phyloP scores from a whole-genome alignment of 1,140 invertebrate species.

The Camponotus floridanus region DNA sequence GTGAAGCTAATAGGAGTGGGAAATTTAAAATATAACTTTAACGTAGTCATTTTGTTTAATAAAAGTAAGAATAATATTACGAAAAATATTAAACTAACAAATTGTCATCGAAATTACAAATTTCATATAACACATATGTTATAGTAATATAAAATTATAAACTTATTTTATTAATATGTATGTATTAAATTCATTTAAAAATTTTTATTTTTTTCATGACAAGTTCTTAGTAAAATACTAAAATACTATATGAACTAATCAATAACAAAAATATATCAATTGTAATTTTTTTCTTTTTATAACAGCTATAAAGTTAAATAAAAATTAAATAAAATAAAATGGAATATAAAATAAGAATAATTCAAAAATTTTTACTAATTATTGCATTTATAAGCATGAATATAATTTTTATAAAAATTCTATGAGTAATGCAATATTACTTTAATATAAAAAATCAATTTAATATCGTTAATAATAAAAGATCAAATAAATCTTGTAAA shows the following conservation, averaged over 20 bases:
- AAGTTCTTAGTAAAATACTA: not conserved
- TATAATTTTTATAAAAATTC: not conserved
- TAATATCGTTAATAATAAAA: not conserved
- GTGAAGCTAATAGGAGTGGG: conserved; percentile 69
- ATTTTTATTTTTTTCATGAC: not conserved
- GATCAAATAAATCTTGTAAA: not conserved
- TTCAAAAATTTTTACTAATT: not conserved
- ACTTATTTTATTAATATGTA: not conserved
- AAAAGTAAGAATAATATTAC: not conserved
- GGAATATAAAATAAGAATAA: not conserved
- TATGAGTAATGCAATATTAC: not conserved
- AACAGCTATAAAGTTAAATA: not conserved
- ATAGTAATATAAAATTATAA: not conserved
- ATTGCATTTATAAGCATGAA: not conserved
- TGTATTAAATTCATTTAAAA: not conserved
- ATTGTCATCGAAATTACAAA: not conserved
- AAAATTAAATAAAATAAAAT: not conserved
- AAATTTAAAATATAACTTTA: conserved; percentile 73
- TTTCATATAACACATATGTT: not conserved
- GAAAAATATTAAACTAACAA: not conserved
- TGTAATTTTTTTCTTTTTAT: not conserved
- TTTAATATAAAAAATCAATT: not conserved
- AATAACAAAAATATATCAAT: not conserved
- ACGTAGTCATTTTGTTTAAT: conserved; percentile 38
- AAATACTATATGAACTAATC: not conserved